Base-by-base conservation (phyloP, 2,113 vertebrate genomes). In the Hydrochoerus hydrochaeris region DNA sequence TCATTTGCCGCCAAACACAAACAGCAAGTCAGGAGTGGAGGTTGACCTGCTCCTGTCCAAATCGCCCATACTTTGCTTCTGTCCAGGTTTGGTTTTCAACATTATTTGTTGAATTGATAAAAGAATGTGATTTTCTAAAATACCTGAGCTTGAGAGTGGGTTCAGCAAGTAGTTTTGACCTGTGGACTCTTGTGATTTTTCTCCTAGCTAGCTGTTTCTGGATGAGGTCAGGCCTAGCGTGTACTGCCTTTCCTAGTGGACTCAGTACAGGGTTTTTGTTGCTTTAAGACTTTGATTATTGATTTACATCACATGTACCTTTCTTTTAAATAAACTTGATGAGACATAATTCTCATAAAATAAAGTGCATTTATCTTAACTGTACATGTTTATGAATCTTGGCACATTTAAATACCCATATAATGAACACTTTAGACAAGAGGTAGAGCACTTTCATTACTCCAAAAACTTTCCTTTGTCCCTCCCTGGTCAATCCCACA, bases 201-300 rank as follows among this genome's bases (percentile, higher is more conserved):
- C 63, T 95, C 78, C 49, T 26, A 46, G 84, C 4, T 52, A 22
- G 22, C 35, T 13, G n/a, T 71, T 94, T 85, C 13, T 62, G 30
- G 52, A 13, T 7, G n/a, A 80, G 63, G 19, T 52, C 54, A 73
- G n/a, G 24, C n/a, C 69, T 73, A 20, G 57, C 41, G 38, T 2
- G 24, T 49, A 81, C 24, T 65, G 26, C 7, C 65, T 89, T 89
- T 49, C 38, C 49, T 8, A n/a, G 22, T 44, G 54, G 54, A 20
- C n/a, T 89, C 38, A 85, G 35, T n/a, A 44, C 54, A 58, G 81
- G 32, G 12, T 44, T 90, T 81, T 81, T 44, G 7, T 85, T 71
- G n/a, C 35, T 84, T 78, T 91, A 62, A 88, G 67, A 78, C 7
- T 87, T 91, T 71, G 35, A 41, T 46, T 89, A 58, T 75, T 95